Base-by-base conservation (phyloP, 2,113 vertebrate genomes). In the Lipophrys pholis region DNA sequence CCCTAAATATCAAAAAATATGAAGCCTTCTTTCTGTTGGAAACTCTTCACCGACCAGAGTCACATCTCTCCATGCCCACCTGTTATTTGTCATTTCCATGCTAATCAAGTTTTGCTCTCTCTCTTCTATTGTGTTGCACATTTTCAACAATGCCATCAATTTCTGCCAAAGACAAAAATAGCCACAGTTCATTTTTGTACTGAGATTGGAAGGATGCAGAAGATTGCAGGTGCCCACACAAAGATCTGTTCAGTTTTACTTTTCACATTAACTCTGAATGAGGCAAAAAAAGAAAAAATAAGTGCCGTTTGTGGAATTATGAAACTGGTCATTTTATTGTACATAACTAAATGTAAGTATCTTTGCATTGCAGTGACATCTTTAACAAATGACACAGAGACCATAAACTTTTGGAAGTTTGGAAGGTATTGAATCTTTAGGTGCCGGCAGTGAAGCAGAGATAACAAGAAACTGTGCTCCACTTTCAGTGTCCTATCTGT, bases 401-500 rank as follows among this genome's bases (percentile, higher is more conserved):
- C 21, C 21, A 30, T 30, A n/a, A 17, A 66, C 36, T 11, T 39
- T 36, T 30, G 53, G 30, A 62, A 5, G 46, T 62, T 39, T 60
- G 2, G 60, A 64, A 77, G 15, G 35, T 62, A 16, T 12, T 41
- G 64, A 52, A 67, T 50, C 48, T 79, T 81, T 51, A 40, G 39
- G n/a, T 45, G 35, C 21, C 11, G 50, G 61, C 71, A 69, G 51
- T 53, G 7, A 42, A 73, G 43, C 45, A 38, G 38, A 64, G 66
- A 82, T 84, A 84, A 78, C 43, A 83, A 85, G 52, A 67, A 63
- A 50, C 56, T 3, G 0, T 56, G 66, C 57, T 71, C 52, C 70
- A 73, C 69, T 76, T 86, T 71, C 59, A 59, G 6, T 7, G 48
- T 83, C 59, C 74, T 76, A 84, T 87, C 80, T 81, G 57, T 56